A percentile compares a stretch with the other conserved stretches of the same genome.
These are phyloP conservation scores for Gnathonemus echidnorhynchus DNA, from an alignment of 2,113 vertebrate species.

Conservation along the genomic window DNA sequence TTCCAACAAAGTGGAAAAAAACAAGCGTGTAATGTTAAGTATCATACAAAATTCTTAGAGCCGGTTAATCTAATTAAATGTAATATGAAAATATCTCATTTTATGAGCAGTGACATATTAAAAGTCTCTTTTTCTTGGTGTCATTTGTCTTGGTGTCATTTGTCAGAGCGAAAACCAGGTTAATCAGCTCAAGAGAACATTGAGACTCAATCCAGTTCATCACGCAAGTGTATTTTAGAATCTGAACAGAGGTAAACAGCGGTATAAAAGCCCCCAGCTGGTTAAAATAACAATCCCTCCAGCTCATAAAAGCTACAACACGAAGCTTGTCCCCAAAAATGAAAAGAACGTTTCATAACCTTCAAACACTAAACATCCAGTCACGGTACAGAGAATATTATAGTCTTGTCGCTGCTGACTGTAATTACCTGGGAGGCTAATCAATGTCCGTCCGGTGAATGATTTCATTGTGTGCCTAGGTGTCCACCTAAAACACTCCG, in stretches of 20 bases:
- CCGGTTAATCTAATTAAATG: not conserved
- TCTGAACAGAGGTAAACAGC: not conserved
- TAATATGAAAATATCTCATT: not conserved
- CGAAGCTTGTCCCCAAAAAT: slow-evolving; percentile 8
- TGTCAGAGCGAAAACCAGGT: not conserved
- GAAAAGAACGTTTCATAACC: slow-evolving; percentile 9
- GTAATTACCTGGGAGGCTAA: slow-evolving; percentile 26
- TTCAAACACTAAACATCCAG: not conserved
- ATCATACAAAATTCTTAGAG: not conserved
- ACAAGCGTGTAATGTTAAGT: not conserved
- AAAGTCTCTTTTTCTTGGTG: not conserved
- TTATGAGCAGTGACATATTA: not conserved
- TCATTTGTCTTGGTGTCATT: not conserved
- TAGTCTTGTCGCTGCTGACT: slow-evolving; percentile 2
- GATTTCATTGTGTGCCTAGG: slow-evolving; percentile 34
- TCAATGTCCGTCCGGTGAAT: slow-evolving; percentile 38
- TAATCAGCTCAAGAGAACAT: not conserved
- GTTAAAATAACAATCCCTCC: slow-evolving; percentile 1
- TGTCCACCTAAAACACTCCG: slow-evolving; percentile 31
- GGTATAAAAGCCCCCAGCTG: not conserved
- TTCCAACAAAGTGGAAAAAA: not conserved
- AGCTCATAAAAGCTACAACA: slow-evolving; percentile 14
- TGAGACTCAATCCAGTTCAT: not conserved
- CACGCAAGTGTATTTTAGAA: not conserved
- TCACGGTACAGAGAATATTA: slow-evolving; percentile 4